These are phyloP conservation scores for Sebastes melanostomus DNA, from an alignment of 2,797 vertebrate genomes.

Conservation along the genomic window DNA sequence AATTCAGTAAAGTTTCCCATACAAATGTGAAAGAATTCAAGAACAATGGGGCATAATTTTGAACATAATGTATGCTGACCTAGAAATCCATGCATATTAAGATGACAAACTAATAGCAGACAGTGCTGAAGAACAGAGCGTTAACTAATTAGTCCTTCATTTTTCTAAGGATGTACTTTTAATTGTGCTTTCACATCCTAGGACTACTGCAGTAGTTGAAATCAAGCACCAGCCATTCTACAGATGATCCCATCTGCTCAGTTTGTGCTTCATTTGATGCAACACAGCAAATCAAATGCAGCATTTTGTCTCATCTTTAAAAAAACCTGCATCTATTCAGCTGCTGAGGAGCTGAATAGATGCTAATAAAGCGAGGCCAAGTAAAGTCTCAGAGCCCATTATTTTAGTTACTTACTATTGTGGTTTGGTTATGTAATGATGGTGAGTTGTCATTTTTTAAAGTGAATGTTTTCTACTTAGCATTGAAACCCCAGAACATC, in stretches of 20 bases:
- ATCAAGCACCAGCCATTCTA: slow-evolving; percentile 27
- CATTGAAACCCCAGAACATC: slow-evolving; percentile 6
- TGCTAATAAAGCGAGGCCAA: slow-evolving; percentile 3
- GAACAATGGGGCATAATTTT: slow-evolving; percentile 14
- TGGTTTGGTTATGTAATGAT: slow-evolving; percentile 26
- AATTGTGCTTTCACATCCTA: not conserved
- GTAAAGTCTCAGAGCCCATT: not conserved
- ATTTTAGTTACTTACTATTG: not conserved
- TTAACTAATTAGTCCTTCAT: slow-evolving; percentile 48
- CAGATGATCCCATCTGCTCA: slow-evolving; percentile 44
- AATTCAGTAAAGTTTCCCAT: slow-evolving; percentile 14
- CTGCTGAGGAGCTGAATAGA: slow-evolving; percentile 2
- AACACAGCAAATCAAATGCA: slow-evolving; percentile 29
- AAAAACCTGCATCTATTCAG: slow-evolving; percentile 19
- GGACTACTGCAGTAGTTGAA: slow-evolving; percentile 29
- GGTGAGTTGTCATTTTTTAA: not conserved
- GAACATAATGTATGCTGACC: slow-evolving; percentile 39
- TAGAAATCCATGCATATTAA: slow-evolving; percentile 39
- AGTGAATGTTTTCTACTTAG: not conserved
- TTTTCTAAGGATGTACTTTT: slow-evolving; percentile 4
- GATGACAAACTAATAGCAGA: slow-evolving; percentile 9
- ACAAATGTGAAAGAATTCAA: slow-evolving; percentile 21
- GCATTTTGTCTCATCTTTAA: not conserved
- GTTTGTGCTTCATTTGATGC: slow-evolving; percentile 31
- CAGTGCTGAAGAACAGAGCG: slow-evolving; percentile 13